Conservation (phyloP, 2,888 invertebrate species). For the Electrophaes corylata region DNA sequence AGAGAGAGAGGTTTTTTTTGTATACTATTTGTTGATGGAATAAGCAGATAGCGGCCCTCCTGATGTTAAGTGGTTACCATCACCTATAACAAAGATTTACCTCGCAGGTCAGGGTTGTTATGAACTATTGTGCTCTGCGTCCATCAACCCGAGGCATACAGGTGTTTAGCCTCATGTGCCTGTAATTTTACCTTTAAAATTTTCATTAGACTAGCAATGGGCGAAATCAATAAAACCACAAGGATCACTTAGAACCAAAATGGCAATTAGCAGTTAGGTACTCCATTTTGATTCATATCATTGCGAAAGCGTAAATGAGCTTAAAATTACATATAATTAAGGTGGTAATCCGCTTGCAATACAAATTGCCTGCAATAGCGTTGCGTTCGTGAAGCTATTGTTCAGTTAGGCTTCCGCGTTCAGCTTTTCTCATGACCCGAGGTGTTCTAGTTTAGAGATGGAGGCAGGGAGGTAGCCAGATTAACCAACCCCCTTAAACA, state of each 20-base stretch:
- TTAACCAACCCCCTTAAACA: not conserved
- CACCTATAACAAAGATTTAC: not conserved
- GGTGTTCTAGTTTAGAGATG: conserved; percentile 26
- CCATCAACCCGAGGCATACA: no score
- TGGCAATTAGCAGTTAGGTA: no score
- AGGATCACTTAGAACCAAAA: no score
- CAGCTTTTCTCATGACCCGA: conserved; percentile 34
- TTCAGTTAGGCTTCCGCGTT: conserved; percentile 31
- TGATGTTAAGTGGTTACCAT: no score
- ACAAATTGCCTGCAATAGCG: conserved; percentile 27
- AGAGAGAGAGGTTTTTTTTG: no score
- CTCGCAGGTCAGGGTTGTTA: not conserved
- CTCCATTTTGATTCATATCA: conserved; percentile 25
- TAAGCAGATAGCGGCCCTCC: no score
- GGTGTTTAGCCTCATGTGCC: no score
- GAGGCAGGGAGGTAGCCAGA: conserved; percentile 16
- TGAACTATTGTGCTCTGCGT: no score
- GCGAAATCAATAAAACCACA: no score
- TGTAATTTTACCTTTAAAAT: no score
- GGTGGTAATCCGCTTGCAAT: conserved; percentile 28
- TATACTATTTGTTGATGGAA: no score
- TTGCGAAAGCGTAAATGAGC: conserved; percentile 25
- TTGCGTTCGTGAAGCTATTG: conserved; percentile 28
- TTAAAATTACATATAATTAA: conserved; percentile 29
- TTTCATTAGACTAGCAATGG: no score